Evolutionary conservation across 1,140 invertebrate genomes (phyloP).

Genomic region (Nephotettix cincticeps): DNA sequence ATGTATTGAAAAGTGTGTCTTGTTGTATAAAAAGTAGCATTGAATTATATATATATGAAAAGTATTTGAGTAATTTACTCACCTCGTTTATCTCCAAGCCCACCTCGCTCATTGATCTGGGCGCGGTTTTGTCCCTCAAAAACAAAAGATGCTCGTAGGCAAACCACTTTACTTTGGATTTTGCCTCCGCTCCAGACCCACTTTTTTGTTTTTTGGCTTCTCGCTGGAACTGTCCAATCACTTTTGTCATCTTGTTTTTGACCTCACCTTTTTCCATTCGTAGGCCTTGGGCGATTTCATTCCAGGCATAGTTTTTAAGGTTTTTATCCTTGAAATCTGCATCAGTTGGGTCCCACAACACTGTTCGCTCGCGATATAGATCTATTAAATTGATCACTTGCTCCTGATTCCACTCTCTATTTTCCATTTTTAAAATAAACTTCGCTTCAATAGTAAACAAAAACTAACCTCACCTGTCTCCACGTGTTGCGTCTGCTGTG

Average conservation of each 20-base stretch:
- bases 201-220: slow-evolving; percentile 24
- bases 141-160: background rate
- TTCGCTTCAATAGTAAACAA: too few relatives aligned
- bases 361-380: slow-evolving; percentile 11
- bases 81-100: background rate
- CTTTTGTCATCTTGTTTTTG: background rate
- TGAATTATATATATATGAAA: background rate
- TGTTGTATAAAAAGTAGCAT: slow-evolving; percentile 1
- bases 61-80: background rate
- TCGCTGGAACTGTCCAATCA: slow-evolving; percentile 15
- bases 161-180: slow-evolving; percentile 19
- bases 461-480: too few relatives aligned
- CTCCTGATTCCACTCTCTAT: slow-evolving; percentile 11
- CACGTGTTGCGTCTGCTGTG: too few relatives aligned
- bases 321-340: slow-evolving; percentile 20
- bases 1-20: background rate
- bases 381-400: slow-evolving; percentile 6
- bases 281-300: background rate
- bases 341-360: slow-evolving; percentile 21
- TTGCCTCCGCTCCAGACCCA: slow-evolving; percentile 21
- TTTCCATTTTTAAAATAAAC: too few relatives aligned
- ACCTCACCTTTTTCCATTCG: background rate
- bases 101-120: background rate
- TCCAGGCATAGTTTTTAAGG: slow-evolving; percentile 9
- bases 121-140: background rate